phyloP scores from a whole-genome alignment of 2,888 invertebrate genomes.

The Yponomeuta malinellus region DNA sequence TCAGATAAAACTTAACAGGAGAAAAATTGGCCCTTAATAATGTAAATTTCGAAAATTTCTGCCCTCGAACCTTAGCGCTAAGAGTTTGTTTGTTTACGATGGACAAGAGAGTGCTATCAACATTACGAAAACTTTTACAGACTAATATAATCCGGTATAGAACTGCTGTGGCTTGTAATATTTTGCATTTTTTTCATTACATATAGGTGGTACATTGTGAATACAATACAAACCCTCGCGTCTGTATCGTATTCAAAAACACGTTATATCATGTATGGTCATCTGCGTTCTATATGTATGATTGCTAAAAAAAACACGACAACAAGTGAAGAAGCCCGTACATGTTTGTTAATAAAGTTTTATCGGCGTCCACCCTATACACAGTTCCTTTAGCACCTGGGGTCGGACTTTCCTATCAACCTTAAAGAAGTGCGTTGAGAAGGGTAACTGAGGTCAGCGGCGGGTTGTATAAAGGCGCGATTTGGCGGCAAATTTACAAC shows the following conservation, averaged over 20 bases:
- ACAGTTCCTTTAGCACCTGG: conserved; percentile 10
- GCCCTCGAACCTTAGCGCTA: background rate
- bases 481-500: conserved; percentile 70
- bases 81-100: background rate
- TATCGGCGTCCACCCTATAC: conserved; percentile 4
- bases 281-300: no score
- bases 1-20: no score
- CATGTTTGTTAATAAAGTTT: conserved; percentile 20
- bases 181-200: no score
- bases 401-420: conserved; percentile 9
- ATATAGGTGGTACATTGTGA: no score
- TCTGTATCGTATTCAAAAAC: no score
- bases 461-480: conserved; percentile 64
- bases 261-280: no score
- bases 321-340: background rate
- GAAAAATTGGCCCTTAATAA: no score
- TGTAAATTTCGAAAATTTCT: conserved; percentile 8
- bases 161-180: no score
- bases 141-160: background rate
- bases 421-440: conserved; percentile 27
- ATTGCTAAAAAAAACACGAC: background rate
- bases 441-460: conserved; percentile 52
- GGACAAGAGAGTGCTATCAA: background rate
- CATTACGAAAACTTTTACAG: conserved; percentile 4
- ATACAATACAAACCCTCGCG: no score